Evolutionary conservation across 2,888 invertebrate species (phyloP).

Genomic region (Mimas tiliae): DNA sequence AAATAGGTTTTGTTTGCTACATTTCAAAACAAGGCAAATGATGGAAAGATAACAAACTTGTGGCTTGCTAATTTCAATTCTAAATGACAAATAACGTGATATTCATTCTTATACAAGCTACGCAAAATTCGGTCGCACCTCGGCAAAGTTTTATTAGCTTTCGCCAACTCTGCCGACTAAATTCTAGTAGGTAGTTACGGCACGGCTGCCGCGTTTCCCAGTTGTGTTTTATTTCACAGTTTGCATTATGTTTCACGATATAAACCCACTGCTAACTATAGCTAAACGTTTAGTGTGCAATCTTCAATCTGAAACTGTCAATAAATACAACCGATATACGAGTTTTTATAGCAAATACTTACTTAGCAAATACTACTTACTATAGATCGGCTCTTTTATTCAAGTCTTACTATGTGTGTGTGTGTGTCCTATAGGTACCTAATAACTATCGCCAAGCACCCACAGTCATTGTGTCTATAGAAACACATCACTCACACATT

Average conservation of each 20-base stretch:
- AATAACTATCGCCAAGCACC: too few species aligned
- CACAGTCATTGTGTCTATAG: too few species aligned
- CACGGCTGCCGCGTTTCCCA: conserved; percentile 36
- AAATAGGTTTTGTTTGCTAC: background rate
- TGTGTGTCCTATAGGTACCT: too few species aligned
- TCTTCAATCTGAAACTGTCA: conserved; percentile 25
- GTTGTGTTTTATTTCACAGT: conserved; percentile 44
- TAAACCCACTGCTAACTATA: conserved; percentile 8
- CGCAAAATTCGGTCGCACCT: conserved; percentile 40
- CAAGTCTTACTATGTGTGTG: too few species aligned
- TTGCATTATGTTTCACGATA: conserved; percentile 41
- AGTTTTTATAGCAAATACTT: conserved; percentile 7
- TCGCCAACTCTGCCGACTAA: conserved; percentile 46
- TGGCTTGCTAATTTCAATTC: conserved; percentile 27
- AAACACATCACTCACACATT: too few species aligned
- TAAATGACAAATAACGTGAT: conserved; percentile 40
- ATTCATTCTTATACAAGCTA: conserved; percentile 43
- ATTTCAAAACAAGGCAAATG: conserved; percentile 11
- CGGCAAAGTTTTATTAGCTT: conserved; percentile 64
- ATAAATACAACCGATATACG: too few species aligned
- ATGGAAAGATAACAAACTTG: conserved; percentile 1
- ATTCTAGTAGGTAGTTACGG: conserved; percentile 45
- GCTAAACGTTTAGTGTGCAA: conserved; percentile 17
- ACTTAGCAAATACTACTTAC: too few species aligned
- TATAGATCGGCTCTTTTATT: too few species aligned